phyloP scores from a whole-genome alignment of 2,113 vertebrate species.

The Pseudonaja textilis region DNA sequence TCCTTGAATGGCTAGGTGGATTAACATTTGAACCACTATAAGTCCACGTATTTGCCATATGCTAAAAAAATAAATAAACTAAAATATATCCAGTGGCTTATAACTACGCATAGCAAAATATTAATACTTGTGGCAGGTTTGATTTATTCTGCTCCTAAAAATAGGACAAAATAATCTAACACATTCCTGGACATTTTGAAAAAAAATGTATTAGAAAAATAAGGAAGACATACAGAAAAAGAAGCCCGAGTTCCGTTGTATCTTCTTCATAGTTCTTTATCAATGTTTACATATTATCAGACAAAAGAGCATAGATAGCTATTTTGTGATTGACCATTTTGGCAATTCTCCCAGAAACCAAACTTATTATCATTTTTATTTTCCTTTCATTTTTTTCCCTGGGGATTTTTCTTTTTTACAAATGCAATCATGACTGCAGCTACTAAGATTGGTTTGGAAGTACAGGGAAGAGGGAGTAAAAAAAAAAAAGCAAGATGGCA shows the following conservation, averaged over 20 bases:
- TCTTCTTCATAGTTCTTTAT: background rate
- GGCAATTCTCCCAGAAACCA: background rate
- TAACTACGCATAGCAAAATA: background rate
- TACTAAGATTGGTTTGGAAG: background rate
- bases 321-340: background rate
- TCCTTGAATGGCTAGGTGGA: too few species aligned
- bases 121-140: background rate
- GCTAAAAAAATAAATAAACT: too few species aligned
- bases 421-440: background rate
- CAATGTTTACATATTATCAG: background rate
- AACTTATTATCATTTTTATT: background rate
- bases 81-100: background rate
- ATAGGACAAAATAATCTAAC: background rate
- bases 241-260: background rate
- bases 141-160: constrained; percentile 16
- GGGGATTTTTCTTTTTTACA: background rate
- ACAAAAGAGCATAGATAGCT: background rate
- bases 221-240: background rate
- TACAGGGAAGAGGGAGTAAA: background rate
- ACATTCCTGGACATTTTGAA: background rate
- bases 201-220: background rate
- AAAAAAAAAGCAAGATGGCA: background rate
- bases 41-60: too few species aligned
- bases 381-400: background rate
- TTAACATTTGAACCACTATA: too few species aligned